These are phyloP conservation scores for Troilus luridus DNA, from an alignment of 2,888 invertebrate species.

Conservation along the genomic window DNA sequence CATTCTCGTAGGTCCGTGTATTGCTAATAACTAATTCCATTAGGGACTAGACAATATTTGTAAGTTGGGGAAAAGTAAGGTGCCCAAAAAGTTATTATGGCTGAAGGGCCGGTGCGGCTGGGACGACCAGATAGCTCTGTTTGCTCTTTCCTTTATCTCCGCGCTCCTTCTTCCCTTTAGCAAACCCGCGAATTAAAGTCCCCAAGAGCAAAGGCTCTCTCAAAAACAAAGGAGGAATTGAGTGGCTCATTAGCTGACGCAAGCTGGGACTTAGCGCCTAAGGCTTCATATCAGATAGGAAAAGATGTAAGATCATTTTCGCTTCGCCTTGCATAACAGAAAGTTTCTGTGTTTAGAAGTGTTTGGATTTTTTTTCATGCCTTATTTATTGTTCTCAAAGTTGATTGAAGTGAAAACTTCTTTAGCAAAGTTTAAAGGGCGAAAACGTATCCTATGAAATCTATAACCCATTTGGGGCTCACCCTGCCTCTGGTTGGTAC, in stretches of 20 bases:
- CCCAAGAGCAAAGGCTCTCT: neutral
- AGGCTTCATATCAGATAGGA: neutral
- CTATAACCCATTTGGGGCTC: no score
- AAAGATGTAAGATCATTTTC: neutral
- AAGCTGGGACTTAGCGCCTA: neutral
- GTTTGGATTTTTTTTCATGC: no score
- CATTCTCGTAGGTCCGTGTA: neutral
- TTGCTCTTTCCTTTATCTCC: slow-evolving; percentile 52
- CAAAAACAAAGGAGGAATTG: slow-evolving; percentile 21
- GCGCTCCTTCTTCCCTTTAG: neutral
- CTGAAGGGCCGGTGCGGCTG: neutral
- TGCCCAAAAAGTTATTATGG: slow-evolving; percentile 52
- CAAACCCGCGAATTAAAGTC: slow-evolving; percentile 5
- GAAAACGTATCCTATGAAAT: no score
- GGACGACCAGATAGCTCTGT: slow-evolving; percentile 50
- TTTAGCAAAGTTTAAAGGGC: no score
- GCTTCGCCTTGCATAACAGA: neutral
- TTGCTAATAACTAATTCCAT: neutral
- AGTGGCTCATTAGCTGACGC: slow-evolving; percentile 37
- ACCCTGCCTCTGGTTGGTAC: no score
- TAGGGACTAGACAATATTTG: neutral
- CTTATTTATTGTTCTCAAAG: no score
- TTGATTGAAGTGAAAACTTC: no score
- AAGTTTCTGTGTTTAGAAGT: no score
- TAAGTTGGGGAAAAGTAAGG: neutral